These are phyloP conservation scores for Nephila pilipes DNA, from an alignment of 1,140 invertebrate species.

Conservation along the genomic window DNA sequence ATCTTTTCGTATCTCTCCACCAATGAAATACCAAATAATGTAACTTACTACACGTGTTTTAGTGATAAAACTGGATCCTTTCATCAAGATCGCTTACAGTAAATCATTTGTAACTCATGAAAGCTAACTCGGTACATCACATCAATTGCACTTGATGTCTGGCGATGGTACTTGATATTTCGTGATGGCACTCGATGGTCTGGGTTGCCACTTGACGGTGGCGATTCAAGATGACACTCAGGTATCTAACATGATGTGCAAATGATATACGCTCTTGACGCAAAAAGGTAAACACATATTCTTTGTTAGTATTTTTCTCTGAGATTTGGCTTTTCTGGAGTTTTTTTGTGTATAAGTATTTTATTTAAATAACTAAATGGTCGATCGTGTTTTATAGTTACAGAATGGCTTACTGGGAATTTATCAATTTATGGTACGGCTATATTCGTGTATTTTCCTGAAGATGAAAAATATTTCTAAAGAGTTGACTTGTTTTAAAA, in stretches of 20 bases:
- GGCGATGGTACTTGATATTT: not conserved
- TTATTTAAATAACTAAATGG: too few species aligned
- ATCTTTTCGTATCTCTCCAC: not conserved
- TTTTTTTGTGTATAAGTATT: too few species aligned
- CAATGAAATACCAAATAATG: not conserved
- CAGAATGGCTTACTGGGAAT: too few species aligned
- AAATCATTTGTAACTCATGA: not conserved
- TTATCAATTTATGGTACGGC: too few species aligned
- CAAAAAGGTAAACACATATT: not conserved
- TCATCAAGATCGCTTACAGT: not conserved
- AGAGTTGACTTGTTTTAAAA: too few species aligned
- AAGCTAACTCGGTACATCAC: not conserved
- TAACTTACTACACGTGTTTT: not conserved
- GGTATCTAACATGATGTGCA: not conserved
- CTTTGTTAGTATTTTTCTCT: too few species aligned
- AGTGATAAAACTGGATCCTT: not conserved
- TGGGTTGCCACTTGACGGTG: not conserved
- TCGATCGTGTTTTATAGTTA: too few species aligned
- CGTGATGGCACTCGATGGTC: not conserved
- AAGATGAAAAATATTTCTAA: too few species aligned
- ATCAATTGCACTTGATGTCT: constrained; percentile 38
- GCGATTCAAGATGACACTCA: constrained; percentile 8
- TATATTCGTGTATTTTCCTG: too few species aligned
- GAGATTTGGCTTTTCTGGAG: too few species aligned
- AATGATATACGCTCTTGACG: not conserved